Conservation (phyloP, 2,113 vertebrate genomes). For the Chroicocephalus ridibundus region DNA sequence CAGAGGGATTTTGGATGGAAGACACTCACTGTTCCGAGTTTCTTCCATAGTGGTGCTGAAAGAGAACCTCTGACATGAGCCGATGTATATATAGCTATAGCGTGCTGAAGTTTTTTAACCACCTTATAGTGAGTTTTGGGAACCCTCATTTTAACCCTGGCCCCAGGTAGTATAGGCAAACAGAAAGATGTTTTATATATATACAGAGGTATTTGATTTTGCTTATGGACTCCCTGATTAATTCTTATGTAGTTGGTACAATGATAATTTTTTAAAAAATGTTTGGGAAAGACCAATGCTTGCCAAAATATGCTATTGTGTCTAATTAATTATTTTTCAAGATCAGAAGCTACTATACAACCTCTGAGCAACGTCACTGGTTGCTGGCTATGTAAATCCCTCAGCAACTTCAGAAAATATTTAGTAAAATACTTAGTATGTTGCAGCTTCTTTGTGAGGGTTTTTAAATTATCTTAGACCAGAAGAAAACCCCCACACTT, state of each 20-base stretch:
- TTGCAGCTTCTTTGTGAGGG: not conserved
- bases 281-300: not conserved
- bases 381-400: not conserved
- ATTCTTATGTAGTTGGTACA: not conserved
- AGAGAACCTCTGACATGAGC: not conserved
- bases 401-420: not conserved
- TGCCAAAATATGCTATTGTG: not conserved
- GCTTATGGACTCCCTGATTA: not conserved
- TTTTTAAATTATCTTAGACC: not conserved
- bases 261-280: not conserved
- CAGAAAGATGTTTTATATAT: not conserved
- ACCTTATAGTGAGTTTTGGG: not conserved
- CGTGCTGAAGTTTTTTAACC: not conserved
- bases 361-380: not conserved
- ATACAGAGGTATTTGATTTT: not conserved
- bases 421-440: not conserved
- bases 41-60: not conserved
- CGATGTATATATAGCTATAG: not conserved
- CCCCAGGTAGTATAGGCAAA: not conserved
- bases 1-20: not conserved
- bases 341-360: not conserved
- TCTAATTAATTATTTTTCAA: not conserved
- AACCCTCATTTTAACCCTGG: not conserved
- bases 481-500: not conserved
- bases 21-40: not conserved